Percentiles rank a stretch among this genome's conserved stretches.
Conservation (phyloP, 1,140 invertebrate species). For the Berghia stephanieae region DNA sequence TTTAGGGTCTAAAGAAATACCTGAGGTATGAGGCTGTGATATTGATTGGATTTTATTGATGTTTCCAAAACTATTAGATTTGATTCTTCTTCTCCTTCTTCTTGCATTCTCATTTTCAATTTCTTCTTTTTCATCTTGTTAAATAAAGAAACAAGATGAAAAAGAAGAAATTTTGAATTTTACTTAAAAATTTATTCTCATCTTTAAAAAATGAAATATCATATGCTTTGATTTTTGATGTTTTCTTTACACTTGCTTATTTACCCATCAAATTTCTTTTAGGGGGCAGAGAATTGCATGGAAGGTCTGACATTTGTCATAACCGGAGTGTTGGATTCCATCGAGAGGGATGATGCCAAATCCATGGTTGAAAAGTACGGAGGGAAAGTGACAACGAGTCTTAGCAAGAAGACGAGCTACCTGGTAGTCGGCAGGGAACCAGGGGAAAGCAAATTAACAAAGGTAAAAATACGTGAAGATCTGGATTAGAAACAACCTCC, state of each 20-base stretch:
- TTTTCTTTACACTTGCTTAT: no score
- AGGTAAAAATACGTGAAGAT: no score
- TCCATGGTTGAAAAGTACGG: constrained; percentile 82
- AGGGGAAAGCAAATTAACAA: constrained; percentile 83
- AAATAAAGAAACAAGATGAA: neutral
- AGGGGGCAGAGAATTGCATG: constrained; percentile 76
- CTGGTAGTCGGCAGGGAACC: constrained; percentile 84
- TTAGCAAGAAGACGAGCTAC: constrained; percentile 86
- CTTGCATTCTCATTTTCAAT: neutral
- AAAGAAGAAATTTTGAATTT: neutral
- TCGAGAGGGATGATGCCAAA: constrained; percentile 83
- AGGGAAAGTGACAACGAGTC: constrained; percentile 77
- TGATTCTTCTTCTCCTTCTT: neutral
- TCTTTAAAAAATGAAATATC: neutral
- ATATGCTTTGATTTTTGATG: no score
- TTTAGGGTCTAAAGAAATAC: constrained; percentile 83
- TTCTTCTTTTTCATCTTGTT: neutral
- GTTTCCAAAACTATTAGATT: neutral
- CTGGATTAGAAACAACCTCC: no score
- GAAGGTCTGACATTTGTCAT: constrained; percentile 82
- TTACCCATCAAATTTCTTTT: no score
- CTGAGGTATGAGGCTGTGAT: constrained; percentile 72
- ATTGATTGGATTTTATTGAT: neutral
- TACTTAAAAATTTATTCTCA: neutral
- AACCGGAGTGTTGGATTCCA: constrained; percentile 88